Evolutionary conservation across 1,140 invertebrate species (phyloP).

Genomic region (Thaumatotibia leucotreta): DNA sequence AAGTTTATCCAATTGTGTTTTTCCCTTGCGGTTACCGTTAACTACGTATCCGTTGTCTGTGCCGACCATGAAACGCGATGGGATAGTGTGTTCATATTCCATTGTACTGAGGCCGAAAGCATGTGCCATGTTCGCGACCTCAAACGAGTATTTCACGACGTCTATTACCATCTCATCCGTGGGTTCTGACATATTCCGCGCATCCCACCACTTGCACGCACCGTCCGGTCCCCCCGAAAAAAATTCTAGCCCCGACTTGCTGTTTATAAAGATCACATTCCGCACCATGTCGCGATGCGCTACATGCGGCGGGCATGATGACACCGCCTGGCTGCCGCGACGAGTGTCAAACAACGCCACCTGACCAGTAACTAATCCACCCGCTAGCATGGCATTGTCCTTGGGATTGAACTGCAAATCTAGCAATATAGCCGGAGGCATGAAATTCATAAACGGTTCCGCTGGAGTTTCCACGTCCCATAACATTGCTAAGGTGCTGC

Average conservation of each 20-base stretch:
- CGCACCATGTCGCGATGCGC: conserved; percentile 88
- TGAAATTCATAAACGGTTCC: conserved; percentile 84
- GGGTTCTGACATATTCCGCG: conserved; percentile 86
- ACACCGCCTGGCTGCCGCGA: conserved; percentile 80
- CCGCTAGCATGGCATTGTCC: conserved; percentile 85
- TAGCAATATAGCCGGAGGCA: conserved; percentile 83
- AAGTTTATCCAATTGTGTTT: conserved; percentile 88
- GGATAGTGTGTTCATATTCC: conserved; percentile 94
- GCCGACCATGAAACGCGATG: conserved; percentile 86
- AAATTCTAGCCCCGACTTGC: conserved; percentile 90
- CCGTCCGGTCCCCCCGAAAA: conserved; percentile 94
- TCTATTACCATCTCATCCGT: conserved; percentile 90
- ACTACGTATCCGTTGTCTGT: conserved; percentile 88
- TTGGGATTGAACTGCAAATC: conserved; percentile 94
- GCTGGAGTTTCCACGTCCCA: conserved; percentile 97
- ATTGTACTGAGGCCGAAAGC: conserved; percentile 87
- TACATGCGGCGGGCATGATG: conserved; percentile 78
- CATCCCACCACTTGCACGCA: conserved; percentile 91
- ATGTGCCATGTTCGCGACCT: conserved; percentile 82
- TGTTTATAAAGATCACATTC: conserved; percentile 87
- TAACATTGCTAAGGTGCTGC: conserved; percentile 84
- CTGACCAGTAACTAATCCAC: conserved; percentile 48
- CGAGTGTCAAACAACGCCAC: conserved; percentile 89
- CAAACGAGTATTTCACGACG: conserved; percentile 80
- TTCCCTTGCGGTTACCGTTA: conserved; percentile 88